Evolutionary conservation across 2,888 invertebrate species (phyloP).

Genomic region (Onchidella celtica): DNA sequence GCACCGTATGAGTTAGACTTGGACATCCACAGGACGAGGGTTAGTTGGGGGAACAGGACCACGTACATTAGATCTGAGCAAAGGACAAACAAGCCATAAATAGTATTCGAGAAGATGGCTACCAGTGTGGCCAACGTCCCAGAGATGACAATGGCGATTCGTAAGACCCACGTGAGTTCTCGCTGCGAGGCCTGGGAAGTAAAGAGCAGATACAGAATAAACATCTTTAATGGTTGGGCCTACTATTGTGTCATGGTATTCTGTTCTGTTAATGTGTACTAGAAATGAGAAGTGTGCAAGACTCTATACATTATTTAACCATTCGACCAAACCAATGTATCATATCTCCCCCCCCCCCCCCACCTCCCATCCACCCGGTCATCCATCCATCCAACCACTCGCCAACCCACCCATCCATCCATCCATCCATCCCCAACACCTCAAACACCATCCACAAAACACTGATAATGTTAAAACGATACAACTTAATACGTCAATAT

Average conservation of each 20-base stretch:
- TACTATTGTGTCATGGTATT: too few relatives aligned
- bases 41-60: conserved; percentile 64
- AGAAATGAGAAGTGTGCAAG: too few relatives aligned
- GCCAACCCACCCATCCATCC: conserved; percentile 56
- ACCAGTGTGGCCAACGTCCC: conserved; percentile 57
- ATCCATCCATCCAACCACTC: conserved; percentile 85
- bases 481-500: background rate
- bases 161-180: conserved; percentile 61
- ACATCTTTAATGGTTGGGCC: too few relatives aligned
- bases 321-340: too few relatives aligned
- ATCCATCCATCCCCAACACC: background rate
- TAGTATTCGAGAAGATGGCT: conserved; percentile 56
- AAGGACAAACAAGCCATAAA: conserved; percentile 63
- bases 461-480: background rate
- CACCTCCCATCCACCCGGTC: conserved; percentile 87
- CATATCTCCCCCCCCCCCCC: too few relatives aligned
- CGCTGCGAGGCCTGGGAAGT: conserved; percentile 82
- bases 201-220: too few relatives aligned
- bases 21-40: conserved; percentile 60
- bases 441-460: background rate
- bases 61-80: conserved; percentile 67
- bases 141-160: conserved; percentile 55
- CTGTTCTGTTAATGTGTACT: too few relatives aligned
- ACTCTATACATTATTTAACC: too few relatives aligned
- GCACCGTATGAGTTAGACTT: conserved; percentile 50